Evolutionary conservation across 2,113 vertebrate genomes (phyloP), one percentile per base, ranked within the genome.

Genomic region (Bambusicola thoracicus): DNA sequence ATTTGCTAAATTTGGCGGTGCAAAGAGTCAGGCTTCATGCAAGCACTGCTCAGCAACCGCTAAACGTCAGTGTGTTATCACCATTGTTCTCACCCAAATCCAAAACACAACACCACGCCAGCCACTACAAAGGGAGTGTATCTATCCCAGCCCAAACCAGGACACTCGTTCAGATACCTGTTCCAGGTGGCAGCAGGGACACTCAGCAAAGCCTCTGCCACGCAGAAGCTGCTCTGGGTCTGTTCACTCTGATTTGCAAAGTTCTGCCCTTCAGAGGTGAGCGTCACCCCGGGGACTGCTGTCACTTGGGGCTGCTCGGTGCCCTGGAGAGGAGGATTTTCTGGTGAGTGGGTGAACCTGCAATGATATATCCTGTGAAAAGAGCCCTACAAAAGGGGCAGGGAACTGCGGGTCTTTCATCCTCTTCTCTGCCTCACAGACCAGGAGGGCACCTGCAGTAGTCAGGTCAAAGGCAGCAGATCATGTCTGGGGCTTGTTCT

Each of bases 21-120:
- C 30, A 24, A 34, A 67, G 44, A 82, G 24, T 17, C 0, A 1
- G 2, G 2, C 51, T 53, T 30, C 27, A 6, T 16, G 27, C 27
- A 53, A 53, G 25, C 61, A 29, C 61, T 29, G 61, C 61, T 63
- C 38, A 29, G 38, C 25, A 63, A 19, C 25, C 27, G 40, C 36
- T 40, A 63, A 63, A 29, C 17, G 34, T 12, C 11, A 2, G 16
- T 63, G n/a, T 13, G 61, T 40, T 62, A 62, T 17, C 61, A 12
- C 27, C 36, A 40, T 18, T 63, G 15, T 27, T 63, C 27, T 40
- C 61, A 29, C 17, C 61, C 36, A 63, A 29, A 63, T 40, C 36
- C 61, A 63, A 12, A 63, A 63, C 25, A 29, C 17, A 29, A 7
- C 38, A 19, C 36, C 36, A 24, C 27, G 7, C 38, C 24, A 63